phyloP scores from a whole-genome alignment of 2,113 vertebrate genomes.

The Syrrhaptes paradoxus region DNA sequence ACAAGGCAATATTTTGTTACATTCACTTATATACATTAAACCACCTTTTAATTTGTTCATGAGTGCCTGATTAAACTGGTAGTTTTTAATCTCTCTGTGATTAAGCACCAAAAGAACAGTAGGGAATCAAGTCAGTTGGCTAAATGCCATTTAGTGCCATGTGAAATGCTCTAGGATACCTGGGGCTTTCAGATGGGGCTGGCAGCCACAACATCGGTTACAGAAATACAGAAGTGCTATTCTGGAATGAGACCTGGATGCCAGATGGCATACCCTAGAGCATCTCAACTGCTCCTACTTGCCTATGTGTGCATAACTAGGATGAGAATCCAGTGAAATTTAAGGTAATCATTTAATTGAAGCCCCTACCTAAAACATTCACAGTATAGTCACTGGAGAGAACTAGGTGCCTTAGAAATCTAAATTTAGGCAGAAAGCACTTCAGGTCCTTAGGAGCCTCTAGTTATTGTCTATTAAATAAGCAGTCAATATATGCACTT shows the following conservation, averaged over 20 bases:
- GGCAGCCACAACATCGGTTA: neutral
- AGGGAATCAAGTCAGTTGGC: neutral
- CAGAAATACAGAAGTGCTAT: slow-evolving; percentile 3
- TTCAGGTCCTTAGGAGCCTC: neutral
- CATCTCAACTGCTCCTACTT: neutral
- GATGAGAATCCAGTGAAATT: neutral
- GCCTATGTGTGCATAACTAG: neutral
- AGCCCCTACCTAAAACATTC: neutral
- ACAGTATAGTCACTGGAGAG: neutral
- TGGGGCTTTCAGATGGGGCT: slow-evolving; percentile 6
- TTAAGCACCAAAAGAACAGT: slow-evolving; percentile 3
- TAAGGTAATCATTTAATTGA: neutral
- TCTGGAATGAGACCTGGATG: slow-evolving; percentile 25
- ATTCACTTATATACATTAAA: neutral
- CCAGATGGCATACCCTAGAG: slow-evolving; percentile 35
- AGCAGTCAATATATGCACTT: neutral
- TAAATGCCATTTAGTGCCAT: slow-evolving; percentile 12
- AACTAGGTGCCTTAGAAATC: neutral
- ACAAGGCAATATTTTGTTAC: neutral
- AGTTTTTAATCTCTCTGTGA: neutral
- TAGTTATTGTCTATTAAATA: neutral
- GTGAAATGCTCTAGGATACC: slow-evolving; percentile 19
- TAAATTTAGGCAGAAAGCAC: neutral
- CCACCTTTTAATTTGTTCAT: neutral
- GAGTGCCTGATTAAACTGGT: neutral